Conservation (phyloP, 2,113 vertebrate genomes). For the Labrus mixtus region DNA sequence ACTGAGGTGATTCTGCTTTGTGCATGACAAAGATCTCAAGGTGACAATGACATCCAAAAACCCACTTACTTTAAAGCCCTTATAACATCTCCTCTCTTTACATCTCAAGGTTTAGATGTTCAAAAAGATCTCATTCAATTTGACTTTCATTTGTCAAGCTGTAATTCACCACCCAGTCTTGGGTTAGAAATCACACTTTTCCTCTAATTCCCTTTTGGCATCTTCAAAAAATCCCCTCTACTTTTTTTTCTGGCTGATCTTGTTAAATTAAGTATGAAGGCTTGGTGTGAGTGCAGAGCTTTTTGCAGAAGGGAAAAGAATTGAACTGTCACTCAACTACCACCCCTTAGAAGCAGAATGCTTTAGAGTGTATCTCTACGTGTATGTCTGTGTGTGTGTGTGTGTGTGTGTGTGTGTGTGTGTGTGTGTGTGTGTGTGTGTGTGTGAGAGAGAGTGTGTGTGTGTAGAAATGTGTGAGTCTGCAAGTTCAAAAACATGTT, state of each 20-base stretch:
- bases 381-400: neutral
- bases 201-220: conserved; percentile 55
- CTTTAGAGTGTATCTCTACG: neutral
- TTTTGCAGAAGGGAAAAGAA: conserved; percentile 55
- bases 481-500: neutral
- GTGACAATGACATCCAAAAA: conserved; percentile 42
- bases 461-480: conserved; percentile 4
- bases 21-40: conserved; percentile 26
- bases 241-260: conserved; percentile 37
- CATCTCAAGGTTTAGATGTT: conserved; percentile 27
- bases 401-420: conserved; percentile 6
- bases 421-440: conserved; percentile 1
- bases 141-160: conserved; percentile 64
- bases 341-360: conserved; percentile 39
- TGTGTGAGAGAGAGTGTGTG: conserved; percentile 1
- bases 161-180: conserved; percentile 28
- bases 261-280: conserved; percentile 66
- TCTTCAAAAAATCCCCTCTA: conserved; percentile 34
- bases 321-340: conserved; percentile 69
- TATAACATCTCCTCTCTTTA: conserved; percentile 30
- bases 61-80: conserved; percentile 38
- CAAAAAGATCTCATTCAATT: conserved; percentile 60
- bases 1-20: conserved; percentile 11
- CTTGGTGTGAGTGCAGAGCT: conserved; percentile 42
- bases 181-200: conserved; percentile 62